Percentiles rank a stretch among this genome's conserved stretches.
Conservation (phyloP, 1,140 invertebrate genomes). For the Mizuhopecten yessoensis region DNA sequence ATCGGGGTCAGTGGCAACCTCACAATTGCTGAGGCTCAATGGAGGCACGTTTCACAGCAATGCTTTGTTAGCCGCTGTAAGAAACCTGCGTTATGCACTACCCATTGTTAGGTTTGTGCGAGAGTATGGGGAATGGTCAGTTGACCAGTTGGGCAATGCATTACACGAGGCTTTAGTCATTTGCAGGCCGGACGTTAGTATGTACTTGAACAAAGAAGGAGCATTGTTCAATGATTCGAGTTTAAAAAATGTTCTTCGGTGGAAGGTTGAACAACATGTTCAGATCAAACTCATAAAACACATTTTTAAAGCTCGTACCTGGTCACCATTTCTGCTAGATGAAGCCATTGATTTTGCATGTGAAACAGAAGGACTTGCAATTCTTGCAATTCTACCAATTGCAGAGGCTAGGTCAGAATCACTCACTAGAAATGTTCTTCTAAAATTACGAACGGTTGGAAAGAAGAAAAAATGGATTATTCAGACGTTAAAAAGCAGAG, state of each 20-base stretch:
- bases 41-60: neutral
- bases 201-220: neutral
- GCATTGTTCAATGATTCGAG: slow-evolving; percentile 3
- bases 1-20: neutral
- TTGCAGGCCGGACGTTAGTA: neutral
- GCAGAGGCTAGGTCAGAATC: neutral
- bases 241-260: neutral
- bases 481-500: neutral
- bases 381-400: neutral
- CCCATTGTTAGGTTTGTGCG: neutral
- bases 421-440: neutral
- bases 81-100: neutral
- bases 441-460: neutral
- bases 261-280: neutral
- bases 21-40: neutral
- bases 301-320: neutral
- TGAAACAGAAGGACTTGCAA: neutral
- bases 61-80: neutral
- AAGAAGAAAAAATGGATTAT: neutral
- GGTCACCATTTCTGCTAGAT: neutral
- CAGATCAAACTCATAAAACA: neutral
- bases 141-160: neutral
- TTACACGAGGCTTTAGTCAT: neutral
- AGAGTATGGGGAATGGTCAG: neutral
- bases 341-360: neutral